Base-by-base conservation (phyloP, 2,113 vertebrate genomes). In the Melanerpes aurifrons region DNA sequence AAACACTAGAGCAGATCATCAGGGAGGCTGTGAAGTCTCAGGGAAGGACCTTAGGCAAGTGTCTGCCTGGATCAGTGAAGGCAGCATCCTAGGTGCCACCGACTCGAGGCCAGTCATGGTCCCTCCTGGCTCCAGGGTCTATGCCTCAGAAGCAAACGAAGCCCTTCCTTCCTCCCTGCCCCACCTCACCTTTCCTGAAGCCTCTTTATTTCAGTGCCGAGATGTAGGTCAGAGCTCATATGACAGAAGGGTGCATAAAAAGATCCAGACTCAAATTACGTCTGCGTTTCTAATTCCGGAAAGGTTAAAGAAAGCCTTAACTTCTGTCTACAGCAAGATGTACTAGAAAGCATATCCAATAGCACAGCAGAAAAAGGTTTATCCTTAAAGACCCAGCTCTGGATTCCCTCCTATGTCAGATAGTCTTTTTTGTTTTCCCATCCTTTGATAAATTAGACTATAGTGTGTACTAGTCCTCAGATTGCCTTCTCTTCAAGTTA, bases 231-330 rank as follows among this genome's bases (percentile, higher is more conserved):
- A 0, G 48, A 90, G 85, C 82, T 86, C 15, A 1, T 61, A 25
- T 68, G 48, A 87, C 82, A 95, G 79, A 92, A 92, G 20, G 31
- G 56, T 32, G 28, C 54, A 53, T 89, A 20, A 89, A 91, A 92
- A 54, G 47, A 22, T 17, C 15, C 64, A 82, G 71, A 80, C 54
- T 91, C 72, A 73, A 83, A 86, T 90, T 73, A 84, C 47, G 0
- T 67, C 85, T 69, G 48, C 19, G 1, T 48, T 78, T 94, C 62
- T 72, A 86, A 78, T 94, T 96, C 48, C 73, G 86, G 76, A 83
- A 91, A 92, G 28, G 62, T 58, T 86, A 81, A 87, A 87, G 76
- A 89, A 91, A 94, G 57, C 54, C 89, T 83, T 87, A 71, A 53
- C 66, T 89, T 87, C 75, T 89, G 47, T 43, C 75, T 91, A 32